Percentiles rank a stretch among this genome's conserved stretches.
Evolutionary conservation across 2,888 invertebrate genomes (phyloP).

Genomic region (Epinotia ramella): DNA sequence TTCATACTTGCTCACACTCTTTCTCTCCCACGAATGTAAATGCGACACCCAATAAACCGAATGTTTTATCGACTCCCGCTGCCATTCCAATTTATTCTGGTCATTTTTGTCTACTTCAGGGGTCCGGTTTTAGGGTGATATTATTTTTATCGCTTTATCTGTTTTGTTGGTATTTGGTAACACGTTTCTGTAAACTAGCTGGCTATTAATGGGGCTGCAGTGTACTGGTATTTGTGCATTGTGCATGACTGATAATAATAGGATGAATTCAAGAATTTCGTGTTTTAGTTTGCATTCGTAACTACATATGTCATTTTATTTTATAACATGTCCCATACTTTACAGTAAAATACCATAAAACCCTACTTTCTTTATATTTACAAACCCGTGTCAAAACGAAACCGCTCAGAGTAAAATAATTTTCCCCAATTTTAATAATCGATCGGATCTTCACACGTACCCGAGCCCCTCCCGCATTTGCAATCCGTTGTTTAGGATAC

Average conservation of each 20-base stretch:
- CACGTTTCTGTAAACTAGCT: constrained; percentile 26
- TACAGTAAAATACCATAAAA: not conserved
- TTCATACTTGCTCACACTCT: constrained; percentile 75
- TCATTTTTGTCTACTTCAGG: constrained; percentile 82
- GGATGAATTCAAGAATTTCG: no score
- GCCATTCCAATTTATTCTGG: constrained; percentile 84
- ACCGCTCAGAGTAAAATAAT: constrained; percentile 29
- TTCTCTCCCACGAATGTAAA: constrained; percentile 81
- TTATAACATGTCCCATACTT: not conserved
- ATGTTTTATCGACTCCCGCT: constrained; percentile 83
- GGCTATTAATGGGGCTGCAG: constrained; percentile 16
- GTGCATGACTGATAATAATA: not conserved
- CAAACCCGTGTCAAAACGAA: constrained; percentile 1
- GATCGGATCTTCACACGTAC: constrained; percentile 49
- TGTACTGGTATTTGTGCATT: constrained; percentile 7
- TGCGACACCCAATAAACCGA: constrained; percentile 85
- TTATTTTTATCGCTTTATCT: constrained; percentile 70
- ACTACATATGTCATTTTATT: no score
- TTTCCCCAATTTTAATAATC: constrained; percentile 37
- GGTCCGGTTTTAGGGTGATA: constrained; percentile 80
- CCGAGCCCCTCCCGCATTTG: constrained; percentile 77
- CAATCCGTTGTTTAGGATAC: constrained; percentile 82
- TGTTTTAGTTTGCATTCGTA: no score
- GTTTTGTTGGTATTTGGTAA: constrained; percentile 56
- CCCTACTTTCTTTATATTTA: not conserved